phyloP scores from a whole-genome alignment of 1,140 invertebrate species.

The Bradynema listronoti region DNA sequence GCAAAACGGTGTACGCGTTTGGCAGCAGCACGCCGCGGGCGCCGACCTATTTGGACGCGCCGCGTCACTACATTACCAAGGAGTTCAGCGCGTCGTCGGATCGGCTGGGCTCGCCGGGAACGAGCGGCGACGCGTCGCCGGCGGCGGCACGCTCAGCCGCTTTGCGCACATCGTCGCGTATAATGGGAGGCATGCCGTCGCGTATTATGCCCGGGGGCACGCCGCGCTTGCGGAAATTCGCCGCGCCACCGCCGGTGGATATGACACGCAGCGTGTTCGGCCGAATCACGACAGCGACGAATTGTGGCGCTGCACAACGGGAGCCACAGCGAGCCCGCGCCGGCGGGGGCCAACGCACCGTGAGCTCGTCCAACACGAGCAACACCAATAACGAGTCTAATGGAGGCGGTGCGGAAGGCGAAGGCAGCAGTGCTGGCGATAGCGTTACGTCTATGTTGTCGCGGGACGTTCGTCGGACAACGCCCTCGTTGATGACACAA shows the following conservation, averaged over 20 bases:
- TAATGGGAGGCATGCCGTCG: conserved; percentile 3
- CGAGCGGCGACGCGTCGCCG: neutral
- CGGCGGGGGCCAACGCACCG: neutral
- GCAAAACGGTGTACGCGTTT: conserved; percentile 40
- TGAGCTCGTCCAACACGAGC: neutral
- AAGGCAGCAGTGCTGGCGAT: neutral
- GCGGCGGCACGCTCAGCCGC: conserved; percentile 7
- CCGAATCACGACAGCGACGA: conserved; percentile 1
- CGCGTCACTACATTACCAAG: conserved; percentile 13
- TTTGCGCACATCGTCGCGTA: conserved; percentile 4
- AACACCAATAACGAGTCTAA: conserved; percentile 5
- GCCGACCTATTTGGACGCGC: conserved; percentile 41
- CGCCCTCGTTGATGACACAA: conserved; percentile 20
- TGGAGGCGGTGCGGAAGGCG: neutral
- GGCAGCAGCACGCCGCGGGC: conserved; percentile 46
- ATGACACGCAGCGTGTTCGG: conserved; percentile 28
- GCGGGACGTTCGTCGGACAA: neutral
- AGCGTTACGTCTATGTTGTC: neutral
- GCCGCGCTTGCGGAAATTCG: conserved; percentile 5
- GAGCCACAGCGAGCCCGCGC: no score
- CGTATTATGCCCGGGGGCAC: conserved; percentile 2
- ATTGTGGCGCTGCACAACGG: neutral
- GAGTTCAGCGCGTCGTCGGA: neutral
- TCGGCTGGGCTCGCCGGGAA: neutral
- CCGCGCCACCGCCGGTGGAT: neutral